A percentile compares a stretch with the other conserved stretches of the same genome.
Evolutionary conservation across 2,113 vertebrate genomes (phyloP).

Genomic region (Syrmaticus mikado): DNA sequence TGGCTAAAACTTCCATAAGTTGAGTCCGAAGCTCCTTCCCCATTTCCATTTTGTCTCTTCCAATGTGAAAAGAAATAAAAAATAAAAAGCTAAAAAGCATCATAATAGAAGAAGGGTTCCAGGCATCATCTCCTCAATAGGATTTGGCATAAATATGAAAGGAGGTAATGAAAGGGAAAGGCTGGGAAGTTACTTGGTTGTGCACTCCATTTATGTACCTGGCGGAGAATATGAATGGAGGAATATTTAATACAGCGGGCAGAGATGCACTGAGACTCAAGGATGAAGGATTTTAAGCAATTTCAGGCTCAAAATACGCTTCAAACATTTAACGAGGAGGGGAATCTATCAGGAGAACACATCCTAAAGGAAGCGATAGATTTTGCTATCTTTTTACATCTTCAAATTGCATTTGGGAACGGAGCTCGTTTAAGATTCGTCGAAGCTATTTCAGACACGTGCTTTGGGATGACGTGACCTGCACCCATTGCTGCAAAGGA

Average conservation of each 20-base stretch:
- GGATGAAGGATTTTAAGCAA: background rate
- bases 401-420: constrained; percentile 31
- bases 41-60: background rate
- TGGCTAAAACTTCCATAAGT: background rate
- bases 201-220: fast-evolving
- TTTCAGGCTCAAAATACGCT: background rate
- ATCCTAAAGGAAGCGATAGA: background rate
- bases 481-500: background rate
- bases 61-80: background rate
- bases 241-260: background rate
- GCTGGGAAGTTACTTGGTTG: background rate
- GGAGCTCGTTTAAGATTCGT: background rate
- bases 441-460: background rate
- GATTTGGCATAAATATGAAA: background rate
- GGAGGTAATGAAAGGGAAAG: background rate
- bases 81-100: background rate
- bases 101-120: background rate
- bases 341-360: background rate
- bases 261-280: background rate
- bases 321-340: background rate
- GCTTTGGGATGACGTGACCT: background rate
- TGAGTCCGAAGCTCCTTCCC: background rate
- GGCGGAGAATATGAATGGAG: background rate
- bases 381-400: background rate
- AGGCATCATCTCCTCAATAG: background rate